phyloP scores from a whole-genome alignment of 35 echinoderm and acorn worm genomes.

The Stichopus chloronotus region DNA sequence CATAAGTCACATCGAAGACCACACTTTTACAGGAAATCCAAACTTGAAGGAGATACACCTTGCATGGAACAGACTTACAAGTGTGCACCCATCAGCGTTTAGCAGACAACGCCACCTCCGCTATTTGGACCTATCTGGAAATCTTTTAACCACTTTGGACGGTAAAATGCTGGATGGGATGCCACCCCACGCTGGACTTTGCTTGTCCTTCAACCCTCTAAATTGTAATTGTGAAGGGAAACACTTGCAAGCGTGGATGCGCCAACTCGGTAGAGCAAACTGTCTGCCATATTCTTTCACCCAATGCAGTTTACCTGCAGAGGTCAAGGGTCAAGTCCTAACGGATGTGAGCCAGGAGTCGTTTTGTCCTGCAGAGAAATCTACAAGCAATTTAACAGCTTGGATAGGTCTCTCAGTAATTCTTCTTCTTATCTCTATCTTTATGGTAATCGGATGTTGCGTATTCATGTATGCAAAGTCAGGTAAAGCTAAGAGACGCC shows the following conservation, averaged over 20 bases:
- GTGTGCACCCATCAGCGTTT: neutral
- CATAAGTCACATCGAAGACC: neutral
- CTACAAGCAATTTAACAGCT: neutral
- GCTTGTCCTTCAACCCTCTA: neutral
- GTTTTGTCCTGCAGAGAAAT: neutral
- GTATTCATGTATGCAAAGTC: neutral
- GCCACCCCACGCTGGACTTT: neutral
- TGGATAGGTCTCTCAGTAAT: neutral
- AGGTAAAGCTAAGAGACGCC: too few relatives aligned
- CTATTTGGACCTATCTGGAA: neutral
- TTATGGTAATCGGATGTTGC: neutral
- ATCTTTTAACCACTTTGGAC: neutral
- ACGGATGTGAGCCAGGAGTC: neutral
- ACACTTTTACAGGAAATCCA: neutral
- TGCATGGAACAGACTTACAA: neutral
- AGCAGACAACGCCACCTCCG: neutral
- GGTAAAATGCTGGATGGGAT: neutral
- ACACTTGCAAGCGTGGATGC: neutral
- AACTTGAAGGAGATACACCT: neutral
- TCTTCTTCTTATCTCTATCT: neutral
- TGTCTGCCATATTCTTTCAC: neutral
- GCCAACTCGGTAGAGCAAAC: neutral
- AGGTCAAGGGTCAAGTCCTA: neutral
- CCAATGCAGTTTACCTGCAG: neutral
- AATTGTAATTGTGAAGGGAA: neutral